A percentile compares a stretch with the other conserved stretches of the same genome.
phyloP scores from a whole-genome alignment of 2,113 vertebrate species.

The Solea solea region DNA sequence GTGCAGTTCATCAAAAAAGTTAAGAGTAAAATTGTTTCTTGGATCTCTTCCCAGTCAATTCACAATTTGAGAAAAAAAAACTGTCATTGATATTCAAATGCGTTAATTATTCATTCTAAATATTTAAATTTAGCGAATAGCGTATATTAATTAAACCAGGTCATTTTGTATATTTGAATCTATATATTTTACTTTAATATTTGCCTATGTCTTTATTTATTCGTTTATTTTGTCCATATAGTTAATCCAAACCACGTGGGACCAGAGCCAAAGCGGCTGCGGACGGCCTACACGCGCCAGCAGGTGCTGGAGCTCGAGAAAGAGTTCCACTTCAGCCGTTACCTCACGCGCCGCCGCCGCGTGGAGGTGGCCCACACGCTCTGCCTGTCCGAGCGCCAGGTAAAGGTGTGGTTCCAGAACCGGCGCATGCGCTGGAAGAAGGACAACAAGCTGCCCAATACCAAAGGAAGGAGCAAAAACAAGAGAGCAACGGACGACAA shows the following conservation, averaged over 20 bases:
- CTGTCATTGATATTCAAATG: not conserved
- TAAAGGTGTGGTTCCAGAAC: conserved; percentile 81
- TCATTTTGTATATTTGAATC: not conserved
- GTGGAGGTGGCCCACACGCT: conserved; percentile 74
- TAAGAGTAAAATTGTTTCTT: conserved; percentile 38
- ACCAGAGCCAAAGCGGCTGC: conserved; percentile 73
- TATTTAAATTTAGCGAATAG: too few relatives aligned
- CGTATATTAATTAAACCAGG: not conserved
- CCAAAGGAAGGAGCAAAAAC: conserved; percentile 74
- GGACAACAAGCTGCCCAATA: conserved; percentile 78
- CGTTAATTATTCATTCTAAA: too few relatives aligned
- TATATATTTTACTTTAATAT: not conserved
- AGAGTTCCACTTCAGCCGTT: conserved; percentile 79
- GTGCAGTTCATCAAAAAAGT: conserved; percentile 37
- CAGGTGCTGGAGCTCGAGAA: conserved; percentile 79
- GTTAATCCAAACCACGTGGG: conserved; percentile 76
- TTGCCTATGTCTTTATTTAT: not conserved
- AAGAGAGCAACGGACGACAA: conserved; percentile 61
- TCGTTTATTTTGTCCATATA: not conserved
- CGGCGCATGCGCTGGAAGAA: conserved; percentile 81
- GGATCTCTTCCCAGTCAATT: conserved; percentile 22
- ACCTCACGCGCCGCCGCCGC: conserved; percentile 75
- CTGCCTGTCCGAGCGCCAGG: conserved; percentile 72
- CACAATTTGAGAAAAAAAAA: not conserved
- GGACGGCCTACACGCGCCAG: conserved; percentile 78